Conservation (phyloP, 92 coral and sea anemone genomes). For the Porites cylindrica region DNA sequence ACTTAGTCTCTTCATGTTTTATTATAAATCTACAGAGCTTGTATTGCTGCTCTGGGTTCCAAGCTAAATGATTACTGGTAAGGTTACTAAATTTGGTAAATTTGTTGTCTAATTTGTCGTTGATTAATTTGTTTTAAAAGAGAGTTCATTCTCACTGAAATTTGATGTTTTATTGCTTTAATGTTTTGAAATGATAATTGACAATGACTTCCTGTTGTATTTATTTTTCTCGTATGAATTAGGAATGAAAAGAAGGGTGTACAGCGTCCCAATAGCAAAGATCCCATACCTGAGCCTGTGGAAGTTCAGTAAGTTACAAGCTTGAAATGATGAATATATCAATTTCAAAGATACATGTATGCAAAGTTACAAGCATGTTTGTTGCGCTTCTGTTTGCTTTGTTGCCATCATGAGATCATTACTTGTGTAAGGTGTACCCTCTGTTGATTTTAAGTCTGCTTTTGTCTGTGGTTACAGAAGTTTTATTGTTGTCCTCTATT, state of each 20-base stretch:
- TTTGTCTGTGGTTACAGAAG: no score
- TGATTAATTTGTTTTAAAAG: no score
- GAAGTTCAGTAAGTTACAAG: slow-evolving; percentile 85
- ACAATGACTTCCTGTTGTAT: background rate
- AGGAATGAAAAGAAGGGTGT: slow-evolving; percentile 98
- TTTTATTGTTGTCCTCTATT: no score
- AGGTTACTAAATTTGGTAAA: background rate
- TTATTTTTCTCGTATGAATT: background rate
- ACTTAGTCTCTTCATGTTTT: background rate
- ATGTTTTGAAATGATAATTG: background rate
- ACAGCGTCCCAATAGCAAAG: slow-evolving; percentile 64
- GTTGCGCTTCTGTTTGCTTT: no score
- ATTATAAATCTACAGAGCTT: slow-evolving; percentile 60
- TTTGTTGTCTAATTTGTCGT: background rate
- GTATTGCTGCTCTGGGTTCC: slow-evolving; percentile 84
- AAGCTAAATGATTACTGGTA: slow-evolving; percentile 97
- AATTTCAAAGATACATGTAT: no score
- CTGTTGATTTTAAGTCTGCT: no score
- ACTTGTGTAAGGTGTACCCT: no score
- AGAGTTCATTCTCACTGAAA: background rate
- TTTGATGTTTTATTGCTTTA: background rate
- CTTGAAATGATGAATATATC: background rate
- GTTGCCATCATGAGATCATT: no score
- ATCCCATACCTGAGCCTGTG: slow-evolving; percentile 82
- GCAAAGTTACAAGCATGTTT: no score